These are phyloP conservation scores for Enteromius mattozi DNA, from an alignment of 2,797 vertebrate genomes.

Conservation along the genomic window DNA sequence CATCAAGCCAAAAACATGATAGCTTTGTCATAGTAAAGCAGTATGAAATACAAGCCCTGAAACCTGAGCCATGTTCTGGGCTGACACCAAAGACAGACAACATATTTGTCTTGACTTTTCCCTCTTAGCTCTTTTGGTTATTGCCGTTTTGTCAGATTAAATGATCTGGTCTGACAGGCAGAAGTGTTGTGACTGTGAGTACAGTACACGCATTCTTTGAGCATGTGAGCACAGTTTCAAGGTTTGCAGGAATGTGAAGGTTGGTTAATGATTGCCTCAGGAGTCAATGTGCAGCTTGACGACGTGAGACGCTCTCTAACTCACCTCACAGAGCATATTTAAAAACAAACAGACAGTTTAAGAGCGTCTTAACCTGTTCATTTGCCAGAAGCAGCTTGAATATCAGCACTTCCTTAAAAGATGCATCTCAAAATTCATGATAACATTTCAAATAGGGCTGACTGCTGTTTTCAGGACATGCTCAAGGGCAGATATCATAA, in stretches of 20 bases:
- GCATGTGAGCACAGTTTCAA: conserved; percentile 53
- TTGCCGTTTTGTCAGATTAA: not conserved
- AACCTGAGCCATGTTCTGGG: not conserved
- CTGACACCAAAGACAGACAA: not conserved
- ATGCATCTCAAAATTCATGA: not conserved
- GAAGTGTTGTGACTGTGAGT: conserved; percentile 7
- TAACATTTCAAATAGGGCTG: not conserved
- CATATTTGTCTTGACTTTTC: conserved; percentile 4
- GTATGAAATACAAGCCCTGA: not conserved
- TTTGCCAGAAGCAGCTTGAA: conserved; percentile 3
- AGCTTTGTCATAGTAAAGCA: not conserved
- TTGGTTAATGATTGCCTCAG: conserved; percentile 62
- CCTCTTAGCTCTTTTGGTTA: not conserved
- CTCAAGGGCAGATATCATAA: not conserved
- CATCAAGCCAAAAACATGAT: not conserved
- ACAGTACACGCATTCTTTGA: conserved; percentile 33
- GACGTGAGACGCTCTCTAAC: conserved; percentile 19
- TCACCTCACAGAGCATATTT: not conserved
- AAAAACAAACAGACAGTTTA: conserved; percentile 5
- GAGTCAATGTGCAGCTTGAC: conserved; percentile 37
- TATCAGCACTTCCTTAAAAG: conserved; percentile 23
- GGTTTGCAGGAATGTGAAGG: conserved; percentile 53
- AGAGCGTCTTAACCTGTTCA: conserved; percentile 9
- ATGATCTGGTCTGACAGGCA: conserved; percentile 6
- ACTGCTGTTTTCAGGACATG: conserved; percentile 13